A percentile compares a stretch with the other conserved stretches of the same genome.
Evolutionary conservation across 2,113 vertebrate genomes (phyloP).

Genomic region (Progne subis): DNA sequence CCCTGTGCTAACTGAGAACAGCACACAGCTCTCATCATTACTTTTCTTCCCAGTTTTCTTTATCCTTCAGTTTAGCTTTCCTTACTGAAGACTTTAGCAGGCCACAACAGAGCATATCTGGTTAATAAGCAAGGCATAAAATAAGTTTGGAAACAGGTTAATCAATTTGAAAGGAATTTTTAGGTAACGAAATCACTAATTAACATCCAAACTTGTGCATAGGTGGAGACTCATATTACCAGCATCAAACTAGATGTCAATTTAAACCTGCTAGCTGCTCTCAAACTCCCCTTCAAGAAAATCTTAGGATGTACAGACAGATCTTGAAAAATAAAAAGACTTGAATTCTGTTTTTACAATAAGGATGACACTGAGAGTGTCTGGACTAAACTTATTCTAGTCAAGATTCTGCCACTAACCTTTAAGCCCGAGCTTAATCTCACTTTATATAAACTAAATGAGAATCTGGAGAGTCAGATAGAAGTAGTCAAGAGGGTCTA

Average conservation of each 20-base stretch:
- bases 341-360: neutral
- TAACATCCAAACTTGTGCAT: neutral
- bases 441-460: neutral
- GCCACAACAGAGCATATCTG: neutral
- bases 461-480: neutral
- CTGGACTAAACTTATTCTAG: neutral
- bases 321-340: neutral
- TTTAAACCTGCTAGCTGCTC: slow-evolving; percentile 1
- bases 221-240: neutral
- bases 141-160: neutral
- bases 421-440: neutral
- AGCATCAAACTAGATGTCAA: neutral
- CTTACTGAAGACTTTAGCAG: neutral
- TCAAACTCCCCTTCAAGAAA: neutral
- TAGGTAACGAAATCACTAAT: neutral
- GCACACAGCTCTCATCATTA: neutral
- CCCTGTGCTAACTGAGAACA: neutral
- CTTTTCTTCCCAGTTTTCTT: neutral
- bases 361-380: neutral
- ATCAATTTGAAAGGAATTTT: neutral
- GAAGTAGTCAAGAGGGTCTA: neutral
- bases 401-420: neutral
- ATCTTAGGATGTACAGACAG: neutral
- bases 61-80: neutral
- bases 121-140: neutral